phyloP scores from a whole-genome alignment of 2,888 invertebrate species.

The Volucella bombylans region DNA sequence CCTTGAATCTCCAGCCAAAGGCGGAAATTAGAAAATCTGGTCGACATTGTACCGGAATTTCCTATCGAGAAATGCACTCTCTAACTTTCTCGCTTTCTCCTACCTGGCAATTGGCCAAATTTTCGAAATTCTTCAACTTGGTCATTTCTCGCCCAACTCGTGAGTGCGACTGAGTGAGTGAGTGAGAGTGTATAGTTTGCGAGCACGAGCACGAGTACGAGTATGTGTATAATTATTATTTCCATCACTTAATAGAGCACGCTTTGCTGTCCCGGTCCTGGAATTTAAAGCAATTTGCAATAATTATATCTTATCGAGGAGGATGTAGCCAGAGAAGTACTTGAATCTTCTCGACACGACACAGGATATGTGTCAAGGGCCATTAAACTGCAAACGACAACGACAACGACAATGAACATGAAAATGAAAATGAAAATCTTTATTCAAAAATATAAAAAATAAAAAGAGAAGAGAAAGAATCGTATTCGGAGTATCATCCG shows the following conservation, averaged over 20 bases:
- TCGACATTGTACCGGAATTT: constrained; percentile 73
- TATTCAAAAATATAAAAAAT: constrained; percentile 1
- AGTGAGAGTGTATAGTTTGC: background rate
- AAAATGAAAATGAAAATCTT: constrained; percentile 20
- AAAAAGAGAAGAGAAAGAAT: constrained; percentile 15
- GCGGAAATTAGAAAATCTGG: constrained; percentile 72
- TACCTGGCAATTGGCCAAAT: constrained; percentile 69
- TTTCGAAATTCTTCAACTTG: constrained; percentile 39
- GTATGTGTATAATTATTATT: constrained; percentile 2
- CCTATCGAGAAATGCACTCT: constrained; percentile 72
- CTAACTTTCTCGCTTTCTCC: constrained; percentile 49
- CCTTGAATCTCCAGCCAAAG: constrained; percentile 43
- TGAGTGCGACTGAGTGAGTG: background rate
- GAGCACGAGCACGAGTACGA: too few relatives aligned
- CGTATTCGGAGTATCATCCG: constrained; percentile 24
- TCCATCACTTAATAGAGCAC: constrained; percentile 53
- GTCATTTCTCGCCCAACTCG: background rate
- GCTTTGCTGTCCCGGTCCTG: constrained; percentile 1
- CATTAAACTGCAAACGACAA: constrained; percentile 25
- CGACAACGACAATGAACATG: background rate
- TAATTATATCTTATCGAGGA: constrained; percentile 49
- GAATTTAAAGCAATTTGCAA: constrained; percentile 65
- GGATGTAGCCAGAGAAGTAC: background rate
- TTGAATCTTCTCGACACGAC: background rate
- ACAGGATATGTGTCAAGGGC: background rate